Base-by-base conservation (phyloP, 2,888 invertebrate species). In the Phyllotreta cruciferae region DNA sequence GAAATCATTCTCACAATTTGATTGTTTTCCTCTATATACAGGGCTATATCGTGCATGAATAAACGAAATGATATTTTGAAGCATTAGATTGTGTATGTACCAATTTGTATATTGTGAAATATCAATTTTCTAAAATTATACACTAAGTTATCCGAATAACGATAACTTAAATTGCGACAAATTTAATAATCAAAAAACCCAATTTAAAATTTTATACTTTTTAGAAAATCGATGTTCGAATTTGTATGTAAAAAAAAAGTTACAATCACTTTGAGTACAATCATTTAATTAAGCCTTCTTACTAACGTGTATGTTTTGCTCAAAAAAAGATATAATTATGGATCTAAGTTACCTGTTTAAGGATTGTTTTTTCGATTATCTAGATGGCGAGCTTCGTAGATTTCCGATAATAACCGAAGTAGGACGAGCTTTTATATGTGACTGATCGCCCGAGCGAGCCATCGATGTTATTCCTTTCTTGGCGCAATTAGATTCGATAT, bases 11-110 rank as follows among this genome's bases (percentile, higher is more conserved):
- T 6, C n/a, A 10, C 6, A 34, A 34, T 24, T n/a, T 7, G 13
- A 24, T 52, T 52, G 24, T 60, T 60, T 60, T 61, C 55, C 39
- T n/a, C 55, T 53, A 55, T 60, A 50, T 58, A 60, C 52, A 44
- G 60, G 52, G 60, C 60, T 52, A 60, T 52, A 60, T 52, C 53
- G 53, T 42, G 52, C 41, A 52, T 53, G 44, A 58, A 24, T 24
- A 37, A 50, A 58, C 58, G n/a, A n/a, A 58, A 52, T 50, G 44
- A 60, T 60, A 55, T 58, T 62, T 64, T 49, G 50, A 66, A 64
- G 64, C 56, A 58, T 66, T 66, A 66, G 50, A 66, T 64, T 61
- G 54, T 68, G 64, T 63, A 71, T 70, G 67, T 71, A 71, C 69
- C 71, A 68, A 70, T 71, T 66, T 70, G 66, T 63, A 44, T 24